Conservation (phyloP, 1,140 invertebrate species). For the Drosophila lacertosa region DNA sequence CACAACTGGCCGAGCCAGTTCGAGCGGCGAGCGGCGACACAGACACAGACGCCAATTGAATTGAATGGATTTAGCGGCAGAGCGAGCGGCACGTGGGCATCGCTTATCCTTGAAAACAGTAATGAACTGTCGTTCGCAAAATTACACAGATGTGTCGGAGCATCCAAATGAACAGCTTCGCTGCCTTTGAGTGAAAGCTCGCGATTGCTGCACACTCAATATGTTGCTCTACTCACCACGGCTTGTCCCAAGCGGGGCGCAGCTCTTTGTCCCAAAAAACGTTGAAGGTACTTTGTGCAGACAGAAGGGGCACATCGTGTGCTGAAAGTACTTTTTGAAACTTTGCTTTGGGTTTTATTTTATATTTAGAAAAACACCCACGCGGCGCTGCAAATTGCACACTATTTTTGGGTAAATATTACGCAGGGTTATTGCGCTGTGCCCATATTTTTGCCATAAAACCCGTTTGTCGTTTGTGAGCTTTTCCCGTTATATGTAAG, state of each 20-base stretch:
- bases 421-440: too few relatives aligned
- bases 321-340: too few relatives aligned
- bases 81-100: constrained; percentile 63
- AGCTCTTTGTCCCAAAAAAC: constrained; percentile 25
- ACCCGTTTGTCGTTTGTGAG: too few relatives aligned
- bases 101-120: constrained; percentile 72
- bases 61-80: constrained; percentile 4
- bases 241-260: not conserved
- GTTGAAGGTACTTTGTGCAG: constrained; percentile 17
- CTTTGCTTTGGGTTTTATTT: too few relatives aligned
- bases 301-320: not conserved
- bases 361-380: too few relatives aligned
- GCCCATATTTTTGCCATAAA: too few relatives aligned
- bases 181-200: constrained; percentile 40
- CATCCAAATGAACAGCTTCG: constrained; percentile 57
- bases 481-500: too few relatives aligned
- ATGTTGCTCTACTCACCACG: constrained; percentile 1
- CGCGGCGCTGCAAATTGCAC: too few relatives aligned
- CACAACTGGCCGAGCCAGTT: not conserved
- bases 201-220: constrained; percentile 16
- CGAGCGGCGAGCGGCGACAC: too few relatives aligned
- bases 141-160: constrained; percentile 45
- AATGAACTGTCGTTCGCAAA: constrained; percentile 66
- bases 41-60: constrained; percentile 33
- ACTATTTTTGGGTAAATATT: too few relatives aligned